phyloP scores from a whole-genome alignment of 2,888 invertebrate species.

The Drosophila pseudotakahashii region DNA sequence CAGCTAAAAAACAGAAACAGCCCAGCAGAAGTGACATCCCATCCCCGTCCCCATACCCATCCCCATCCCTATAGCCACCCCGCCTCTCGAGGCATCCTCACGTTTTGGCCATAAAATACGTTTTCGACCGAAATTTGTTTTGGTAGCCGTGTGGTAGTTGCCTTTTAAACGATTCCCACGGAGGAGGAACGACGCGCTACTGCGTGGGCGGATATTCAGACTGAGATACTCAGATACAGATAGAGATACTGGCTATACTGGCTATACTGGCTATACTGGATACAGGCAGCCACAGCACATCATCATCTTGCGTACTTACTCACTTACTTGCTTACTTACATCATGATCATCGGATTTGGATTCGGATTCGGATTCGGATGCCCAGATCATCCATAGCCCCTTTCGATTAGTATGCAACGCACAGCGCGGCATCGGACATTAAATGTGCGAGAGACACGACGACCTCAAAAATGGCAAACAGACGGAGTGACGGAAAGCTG shows the following conservation, averaged over 20 bases:
- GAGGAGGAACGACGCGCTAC: constrained; percentile 52
- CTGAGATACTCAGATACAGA: constrained; percentile 18
- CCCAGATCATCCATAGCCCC: constrained; percentile 57
- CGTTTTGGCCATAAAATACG: constrained; percentile 82
- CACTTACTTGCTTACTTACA: constrained; percentile 32
- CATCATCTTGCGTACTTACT: neutral
- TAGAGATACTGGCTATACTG: constrained; percentile 13
- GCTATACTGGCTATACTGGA: too few species aligned
- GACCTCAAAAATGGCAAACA: constrained; percentile 66
- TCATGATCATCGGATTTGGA: constrained; percentile 35
- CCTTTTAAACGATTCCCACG: constrained; percentile 72
- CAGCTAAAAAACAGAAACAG: constrained; percentile 10
- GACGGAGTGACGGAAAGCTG: constrained; percentile 1
- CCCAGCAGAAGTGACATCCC: constrained; percentile 19
- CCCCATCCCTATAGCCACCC: neutral
- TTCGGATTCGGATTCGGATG: constrained; percentile 49
- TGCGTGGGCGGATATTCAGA: constrained; percentile 56
- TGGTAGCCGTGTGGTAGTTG: constrained; percentile 55
- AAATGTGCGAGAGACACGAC: constrained; percentile 68
- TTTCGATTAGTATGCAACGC: constrained; percentile 65
- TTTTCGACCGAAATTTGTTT: constrained; percentile 74
- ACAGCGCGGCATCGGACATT: constrained; percentile 60
- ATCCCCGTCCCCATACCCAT: neutral
- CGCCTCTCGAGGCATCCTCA: constrained; percentile 79
- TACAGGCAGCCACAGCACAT: neutral